Conservation (phyloP, 2,888 invertebrate genomes). For the Linnaemya tessellans region DNA sequence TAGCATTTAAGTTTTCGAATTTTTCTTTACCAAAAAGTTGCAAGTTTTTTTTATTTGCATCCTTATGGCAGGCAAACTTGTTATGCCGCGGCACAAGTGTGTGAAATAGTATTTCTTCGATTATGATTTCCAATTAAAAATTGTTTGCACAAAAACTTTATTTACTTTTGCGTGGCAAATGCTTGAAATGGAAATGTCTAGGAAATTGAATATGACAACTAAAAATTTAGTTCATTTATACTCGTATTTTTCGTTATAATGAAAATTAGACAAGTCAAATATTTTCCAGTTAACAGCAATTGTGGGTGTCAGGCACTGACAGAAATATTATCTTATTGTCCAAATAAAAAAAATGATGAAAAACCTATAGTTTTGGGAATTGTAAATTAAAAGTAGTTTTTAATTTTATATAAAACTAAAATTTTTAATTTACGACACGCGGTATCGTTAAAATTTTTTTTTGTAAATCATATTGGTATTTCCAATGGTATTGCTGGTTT, state of each 20-base stretch:
- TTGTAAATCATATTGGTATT: no score
- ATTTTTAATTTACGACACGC: no score
- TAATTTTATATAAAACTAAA: no score
- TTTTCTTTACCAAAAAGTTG: not conserved
- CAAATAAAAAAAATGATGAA: not conserved
- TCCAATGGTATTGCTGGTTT: no score
- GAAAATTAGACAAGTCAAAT: slow-evolving; percentile 45
- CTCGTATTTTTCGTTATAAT: slow-evolving; percentile 51
- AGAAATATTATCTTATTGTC: slow-evolving; percentile 1
- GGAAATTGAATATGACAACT: slow-evolving; percentile 23
- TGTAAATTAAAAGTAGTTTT: no score
- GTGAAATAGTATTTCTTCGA: slow-evolving; percentile 37
- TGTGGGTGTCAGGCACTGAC: slow-evolving; percentile 13
- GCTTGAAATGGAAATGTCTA: slow-evolving; percentile 1
- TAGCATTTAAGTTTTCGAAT: not conserved
- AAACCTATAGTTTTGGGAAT: not conserved
- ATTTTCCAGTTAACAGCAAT: not conserved
- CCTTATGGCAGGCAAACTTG: not conserved
- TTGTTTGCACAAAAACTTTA: slow-evolving; percentile 45
- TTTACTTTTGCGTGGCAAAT: slow-evolving; percentile 6
- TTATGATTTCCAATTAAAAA: slow-evolving; percentile 69
- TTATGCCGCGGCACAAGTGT: slow-evolving; percentile 34
- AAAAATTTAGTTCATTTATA: slow-evolving; percentile 21
- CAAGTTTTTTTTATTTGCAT: not conserved
- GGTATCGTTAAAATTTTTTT: no score